These are phyloP conservation scores for Ips typographus DNA, from an alignment of 1,140 invertebrate species.

Conservation along the genomic window DNA sequence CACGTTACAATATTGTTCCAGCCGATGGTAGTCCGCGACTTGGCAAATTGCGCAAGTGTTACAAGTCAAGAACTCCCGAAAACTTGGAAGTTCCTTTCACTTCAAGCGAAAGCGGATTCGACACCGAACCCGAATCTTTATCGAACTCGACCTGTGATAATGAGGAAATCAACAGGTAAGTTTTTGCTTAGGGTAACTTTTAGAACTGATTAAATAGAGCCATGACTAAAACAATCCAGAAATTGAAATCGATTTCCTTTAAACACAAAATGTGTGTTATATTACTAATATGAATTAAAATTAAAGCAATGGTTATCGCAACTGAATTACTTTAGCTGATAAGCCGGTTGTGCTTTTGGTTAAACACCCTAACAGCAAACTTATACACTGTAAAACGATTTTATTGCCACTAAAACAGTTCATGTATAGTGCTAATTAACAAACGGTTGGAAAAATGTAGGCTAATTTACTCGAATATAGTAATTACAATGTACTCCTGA, in stretches of 20 bases:
- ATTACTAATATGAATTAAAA: too few species aligned
- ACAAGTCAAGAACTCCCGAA: conserved; percentile 44
- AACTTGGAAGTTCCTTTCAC: conserved; percentile 51
- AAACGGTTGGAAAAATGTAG: too few species aligned
- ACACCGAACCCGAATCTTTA: conserved; percentile 50
- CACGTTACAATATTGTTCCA: conserved; percentile 32
- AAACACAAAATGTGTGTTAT: too few species aligned
- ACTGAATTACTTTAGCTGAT: too few species aligned
- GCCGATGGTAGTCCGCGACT: conserved; percentile 56
- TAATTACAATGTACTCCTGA: too few species aligned
- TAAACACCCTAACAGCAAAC: too few species aligned
- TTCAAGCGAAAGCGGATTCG: conserved; percentile 52
- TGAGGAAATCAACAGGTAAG: conserved; percentile 35
- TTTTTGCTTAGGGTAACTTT: neutral
- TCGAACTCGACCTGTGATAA: conserved; percentile 43
- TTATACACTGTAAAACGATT: too few species aligned
- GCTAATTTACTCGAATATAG: too few species aligned
- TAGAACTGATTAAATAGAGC: neutral
- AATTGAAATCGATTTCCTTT: neutral
- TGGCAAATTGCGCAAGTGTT: conserved; percentile 59
- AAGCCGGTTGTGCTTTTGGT: too few species aligned
- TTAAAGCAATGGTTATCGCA: too few species aligned
- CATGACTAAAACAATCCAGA: neutral
- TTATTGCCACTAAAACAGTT: too few species aligned
- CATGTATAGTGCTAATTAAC: too few species aligned